A percentile compares a stretch with the other conserved stretches of the same genome.
These are phyloP conservation scores for Anguilla japonica DNA, from an alignment of 2,113 vertebrate genomes.

Conservation along the genomic window DNA sequence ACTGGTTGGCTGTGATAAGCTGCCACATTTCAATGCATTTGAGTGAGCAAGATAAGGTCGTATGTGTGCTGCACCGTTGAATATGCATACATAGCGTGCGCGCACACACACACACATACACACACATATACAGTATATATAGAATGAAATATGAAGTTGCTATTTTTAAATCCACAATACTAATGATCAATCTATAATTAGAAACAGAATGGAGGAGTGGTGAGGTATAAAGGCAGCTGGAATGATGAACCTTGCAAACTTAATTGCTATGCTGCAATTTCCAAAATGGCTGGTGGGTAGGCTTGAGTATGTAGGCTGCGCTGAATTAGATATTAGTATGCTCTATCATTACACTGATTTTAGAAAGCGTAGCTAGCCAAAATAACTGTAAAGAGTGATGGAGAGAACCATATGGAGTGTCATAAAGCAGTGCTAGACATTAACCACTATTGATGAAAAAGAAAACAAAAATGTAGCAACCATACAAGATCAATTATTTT, in stretches of 20 bases:
- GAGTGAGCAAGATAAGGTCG: background rate
- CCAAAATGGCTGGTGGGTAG: background rate
- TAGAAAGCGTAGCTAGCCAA: background rate
- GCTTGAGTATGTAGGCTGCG: background rate
- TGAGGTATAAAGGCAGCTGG: background rate
- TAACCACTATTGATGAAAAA: background rate
- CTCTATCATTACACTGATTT: background rate
- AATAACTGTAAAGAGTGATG: background rate
- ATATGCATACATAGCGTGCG: background rate
- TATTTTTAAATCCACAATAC: background rate
- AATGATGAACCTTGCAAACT: background rate
- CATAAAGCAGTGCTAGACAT: background rate
- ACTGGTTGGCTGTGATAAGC: background rate
- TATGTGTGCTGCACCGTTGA: background rate
- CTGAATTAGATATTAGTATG: background rate
- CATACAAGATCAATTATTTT: background rate
- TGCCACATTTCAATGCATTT: background rate
- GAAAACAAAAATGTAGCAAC: background rate
- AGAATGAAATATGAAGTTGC: background rate
- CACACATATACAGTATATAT: background rate
- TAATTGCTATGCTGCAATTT: background rate
- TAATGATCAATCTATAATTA: background rate
- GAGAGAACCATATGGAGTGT: background rate
- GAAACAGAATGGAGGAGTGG: background rate
- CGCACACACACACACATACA: no score